These are phyloP conservation scores for Scelioninae gen. 2 DNA, from an alignment of 2,888 invertebrate species.

Conservation along the genomic window DNA sequence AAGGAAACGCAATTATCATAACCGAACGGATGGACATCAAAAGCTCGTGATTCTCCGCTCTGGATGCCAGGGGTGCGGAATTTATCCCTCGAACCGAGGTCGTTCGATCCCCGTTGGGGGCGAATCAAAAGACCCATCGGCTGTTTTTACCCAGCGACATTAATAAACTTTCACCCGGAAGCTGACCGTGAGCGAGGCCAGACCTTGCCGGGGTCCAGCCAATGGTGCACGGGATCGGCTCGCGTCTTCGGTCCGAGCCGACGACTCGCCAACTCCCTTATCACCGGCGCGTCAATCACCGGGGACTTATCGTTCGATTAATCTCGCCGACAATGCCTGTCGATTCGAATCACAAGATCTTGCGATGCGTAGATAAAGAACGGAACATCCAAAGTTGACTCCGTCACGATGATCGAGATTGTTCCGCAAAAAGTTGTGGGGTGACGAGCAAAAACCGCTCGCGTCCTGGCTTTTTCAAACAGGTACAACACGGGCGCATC, in stretches of 20 bases:
- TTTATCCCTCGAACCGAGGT: background rate
- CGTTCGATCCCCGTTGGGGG: conserved; percentile 69
- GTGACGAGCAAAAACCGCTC: conserved; percentile 13
- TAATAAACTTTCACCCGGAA: conserved; percentile 65
- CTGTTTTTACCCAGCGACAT: conserved; percentile 69
- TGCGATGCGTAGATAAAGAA: conserved; percentile 57
- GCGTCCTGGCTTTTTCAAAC: conserved; percentile 13
- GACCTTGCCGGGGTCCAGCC: conserved; percentile 49
- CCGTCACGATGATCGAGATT: conserved; percentile 39
- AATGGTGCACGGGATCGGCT: conserved; percentile 34
- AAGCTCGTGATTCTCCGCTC: conserved; percentile 32
- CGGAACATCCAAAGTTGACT: conserved; percentile 37
- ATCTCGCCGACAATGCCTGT: conserved; percentile 70
- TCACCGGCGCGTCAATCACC: conserved; percentile 69
- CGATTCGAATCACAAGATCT: conserved; percentile 65
- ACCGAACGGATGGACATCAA: conserved; percentile 24
- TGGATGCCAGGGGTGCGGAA: conserved; percentile 20
- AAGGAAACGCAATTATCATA: conserved; percentile 43
- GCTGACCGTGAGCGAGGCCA: conserved; percentile 63
- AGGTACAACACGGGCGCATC: no score
- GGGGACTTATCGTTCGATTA: conserved; percentile 70
- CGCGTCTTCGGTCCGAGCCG: conserved; percentile 8
- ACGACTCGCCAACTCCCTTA: conserved; percentile 67
- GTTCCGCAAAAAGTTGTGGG: conserved; percentile 23
- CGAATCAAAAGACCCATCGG: conserved; percentile 73